Evolutionary conservation across 2,113 vertebrate genomes (phyloP).

Genomic region (Pelvicachromis taeniatus): DNA sequence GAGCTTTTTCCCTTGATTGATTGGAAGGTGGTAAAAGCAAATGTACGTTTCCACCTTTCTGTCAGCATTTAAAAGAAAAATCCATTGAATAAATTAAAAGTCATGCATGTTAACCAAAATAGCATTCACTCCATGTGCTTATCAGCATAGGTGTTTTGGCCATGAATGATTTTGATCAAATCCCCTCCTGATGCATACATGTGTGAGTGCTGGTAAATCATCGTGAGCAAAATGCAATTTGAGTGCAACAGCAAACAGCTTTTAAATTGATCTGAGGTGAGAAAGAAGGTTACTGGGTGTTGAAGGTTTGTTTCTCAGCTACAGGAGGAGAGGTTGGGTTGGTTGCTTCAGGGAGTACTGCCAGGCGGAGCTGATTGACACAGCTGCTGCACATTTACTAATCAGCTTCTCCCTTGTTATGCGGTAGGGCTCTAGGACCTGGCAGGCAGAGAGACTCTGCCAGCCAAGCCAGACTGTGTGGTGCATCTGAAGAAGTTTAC

Average conservation of each 20-base stretch:
- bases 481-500: background rate
- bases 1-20: background rate
- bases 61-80: background rate
- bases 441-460: background rate
- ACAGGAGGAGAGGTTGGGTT: background rate
- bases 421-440: background rate
- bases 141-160: background rate
- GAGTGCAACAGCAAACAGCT: background rate
- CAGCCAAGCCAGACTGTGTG: background rate
- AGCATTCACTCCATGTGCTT: background rate
- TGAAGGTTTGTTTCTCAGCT: background rate
- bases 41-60: background rate
- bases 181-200: background rate
- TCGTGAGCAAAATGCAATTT: slow-evolving; percentile 1
- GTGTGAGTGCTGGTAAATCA: background rate
- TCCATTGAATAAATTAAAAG: background rate
- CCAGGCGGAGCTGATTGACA: background rate
- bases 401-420: background rate
- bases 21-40: background rate
- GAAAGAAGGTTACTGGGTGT: background rate
- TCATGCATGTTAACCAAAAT: background rate
- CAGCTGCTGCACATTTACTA: background rate
- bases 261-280: background rate
- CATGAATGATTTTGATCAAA: background rate
- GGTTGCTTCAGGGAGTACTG: background rate